phyloP scores from a whole-genome alignment of 2,888 invertebrate genomes.

The Stenodera caucasica region DNA sequence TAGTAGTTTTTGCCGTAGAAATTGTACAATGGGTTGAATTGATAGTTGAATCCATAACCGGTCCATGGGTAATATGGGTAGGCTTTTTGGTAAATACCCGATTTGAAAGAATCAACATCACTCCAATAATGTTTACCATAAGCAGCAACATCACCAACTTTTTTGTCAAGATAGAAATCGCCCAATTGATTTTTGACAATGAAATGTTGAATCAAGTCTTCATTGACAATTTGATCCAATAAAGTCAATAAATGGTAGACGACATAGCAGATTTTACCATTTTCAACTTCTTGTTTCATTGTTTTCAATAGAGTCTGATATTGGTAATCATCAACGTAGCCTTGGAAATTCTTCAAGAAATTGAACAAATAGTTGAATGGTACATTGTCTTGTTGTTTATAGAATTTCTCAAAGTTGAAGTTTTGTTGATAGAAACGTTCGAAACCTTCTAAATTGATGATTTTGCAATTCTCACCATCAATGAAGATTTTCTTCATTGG shows the following conservation, averaged over 20 bases:
- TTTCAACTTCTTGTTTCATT: not conserved
- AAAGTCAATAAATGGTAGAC: not conserved
- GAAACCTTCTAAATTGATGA: not conserved
- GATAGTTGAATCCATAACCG: not conserved
- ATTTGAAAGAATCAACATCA: not conserved
- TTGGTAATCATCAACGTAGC: not conserved
- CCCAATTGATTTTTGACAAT: not conserved
- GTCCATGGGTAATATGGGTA: too few species aligned
- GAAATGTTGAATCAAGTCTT: not conserved
- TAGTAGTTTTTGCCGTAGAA: not conserved
- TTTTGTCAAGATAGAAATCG: not conserved
- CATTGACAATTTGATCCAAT: not conserved
- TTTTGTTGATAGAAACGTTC: not conserved
- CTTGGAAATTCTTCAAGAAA: not conserved
- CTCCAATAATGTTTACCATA: not conserved
- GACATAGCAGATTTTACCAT: conserved; percentile 1
- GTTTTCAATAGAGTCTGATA: conserved; percentile 1
- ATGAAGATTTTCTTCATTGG: not conserved
- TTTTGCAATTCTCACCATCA: not conserved
- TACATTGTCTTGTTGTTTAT: not conserved
- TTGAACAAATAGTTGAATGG: not conserved
- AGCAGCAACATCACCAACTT: not conserved
- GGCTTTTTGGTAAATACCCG: not conserved
- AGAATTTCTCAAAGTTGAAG: not conserved
- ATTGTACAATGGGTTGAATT: not conserved